Evolutionary conservation across 2,888 invertebrate genomes (phyloP), one percentile per base, ranked within the genome.

Genomic region (Pollenia griseotomentosa): DNA sequence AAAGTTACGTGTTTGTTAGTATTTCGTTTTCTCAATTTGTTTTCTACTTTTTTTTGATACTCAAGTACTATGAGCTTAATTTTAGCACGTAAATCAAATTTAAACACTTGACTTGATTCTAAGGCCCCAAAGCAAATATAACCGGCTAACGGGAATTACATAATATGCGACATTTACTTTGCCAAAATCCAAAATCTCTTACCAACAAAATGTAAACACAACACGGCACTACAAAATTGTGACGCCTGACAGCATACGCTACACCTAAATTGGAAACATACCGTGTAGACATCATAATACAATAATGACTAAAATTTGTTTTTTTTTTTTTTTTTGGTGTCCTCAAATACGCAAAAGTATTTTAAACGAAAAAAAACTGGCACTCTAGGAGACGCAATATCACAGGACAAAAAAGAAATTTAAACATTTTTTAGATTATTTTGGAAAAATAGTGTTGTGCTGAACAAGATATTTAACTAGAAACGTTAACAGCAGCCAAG

Each of bases 81-180:
- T 87, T 87, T 70, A 81, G 77, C 87, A 87, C 92, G 91, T 91
- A 87, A 91, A 91, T 91, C 92, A 92, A 92, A 92, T 92, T 89
- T 92, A 92, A 92, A 90, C 91, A 91, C 91, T 92, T 90, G 92
- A 92, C 90, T 92, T 73, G 84, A 81, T 84, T 90, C 55, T 91
- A 89, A 89, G 89, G 91, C 91, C 78, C 86, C 61, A 79, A 33
- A 84, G 81, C 83, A 79, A 33, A 83, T 86, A 79, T 82, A 86
- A 83, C 82, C 78, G 85, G 82, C 73, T 78, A 33, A 73, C 75
- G 78, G 84, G 84, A 84, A 84, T 86, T 82, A 82, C 71, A 82
- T 70, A 82, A 86, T 84, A 84, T 86, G 86, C 86, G 84, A 68
- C 85, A 86, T 88, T 88, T 88, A 77, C 84, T 78, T 83, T 87